Percentiles rank a stretch among this genome's conserved stretches.
These are phyloP conservation scores for Seladonia tumulorum DNA, from an alignment of 2,888 invertebrate genomes.

Conservation along the genomic window DNA sequence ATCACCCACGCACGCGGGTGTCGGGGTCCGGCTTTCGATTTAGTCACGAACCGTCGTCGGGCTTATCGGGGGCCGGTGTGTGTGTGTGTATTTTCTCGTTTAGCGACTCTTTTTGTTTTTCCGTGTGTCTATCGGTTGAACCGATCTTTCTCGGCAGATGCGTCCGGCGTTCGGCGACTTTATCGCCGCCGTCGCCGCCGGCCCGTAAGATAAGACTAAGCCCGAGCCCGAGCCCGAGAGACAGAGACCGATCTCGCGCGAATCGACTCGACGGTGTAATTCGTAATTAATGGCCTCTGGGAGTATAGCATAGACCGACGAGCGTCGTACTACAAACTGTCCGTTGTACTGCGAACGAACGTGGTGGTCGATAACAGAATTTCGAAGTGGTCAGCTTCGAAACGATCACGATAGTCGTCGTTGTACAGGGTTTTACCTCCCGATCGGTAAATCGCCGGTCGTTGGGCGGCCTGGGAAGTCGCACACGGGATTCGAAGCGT, in stretches of 20 bases:
- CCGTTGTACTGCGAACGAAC: neutral
- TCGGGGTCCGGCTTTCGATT: slow-evolving; percentile 38
- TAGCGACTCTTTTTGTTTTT: slow-evolving; percentile 4
- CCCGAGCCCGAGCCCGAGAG: slow-evolving; percentile 37
- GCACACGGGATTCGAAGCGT: slow-evolving; percentile 5
- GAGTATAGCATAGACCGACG: neutral
- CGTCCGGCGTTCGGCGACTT: slow-evolving; percentile 39
- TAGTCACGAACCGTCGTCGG: slow-evolving; percentile 31
- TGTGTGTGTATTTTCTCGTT: slow-evolving; percentile 15
- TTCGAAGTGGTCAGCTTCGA: slow-evolving; percentile 7
- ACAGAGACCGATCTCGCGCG: slow-evolving; percentile 56
- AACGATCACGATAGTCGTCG: slow-evolving; percentile 1
- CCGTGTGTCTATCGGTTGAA: slow-evolving; percentile 30
- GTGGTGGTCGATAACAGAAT: neutral
- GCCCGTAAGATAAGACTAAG: slow-evolving; percentile 62
- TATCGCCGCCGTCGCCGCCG: slow-evolving; percentile 49
- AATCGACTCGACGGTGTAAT: slow-evolving; percentile 54
- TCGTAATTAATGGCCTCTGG: slow-evolving; percentile 49
- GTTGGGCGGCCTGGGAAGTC: neutral
- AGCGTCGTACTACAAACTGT: neutral
- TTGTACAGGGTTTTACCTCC: neutral
- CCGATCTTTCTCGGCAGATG: slow-evolving; percentile 39
- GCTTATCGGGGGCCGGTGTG: neutral
- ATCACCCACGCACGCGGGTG: slow-evolving; percentile 18
- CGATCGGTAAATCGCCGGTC: slow-evolving; percentile 5